Evolutionary conservation across 30 jellyfish, hydroid and myxozoan genomes (phyloP).

Genomic region (Aurelia sp.): DNA sequence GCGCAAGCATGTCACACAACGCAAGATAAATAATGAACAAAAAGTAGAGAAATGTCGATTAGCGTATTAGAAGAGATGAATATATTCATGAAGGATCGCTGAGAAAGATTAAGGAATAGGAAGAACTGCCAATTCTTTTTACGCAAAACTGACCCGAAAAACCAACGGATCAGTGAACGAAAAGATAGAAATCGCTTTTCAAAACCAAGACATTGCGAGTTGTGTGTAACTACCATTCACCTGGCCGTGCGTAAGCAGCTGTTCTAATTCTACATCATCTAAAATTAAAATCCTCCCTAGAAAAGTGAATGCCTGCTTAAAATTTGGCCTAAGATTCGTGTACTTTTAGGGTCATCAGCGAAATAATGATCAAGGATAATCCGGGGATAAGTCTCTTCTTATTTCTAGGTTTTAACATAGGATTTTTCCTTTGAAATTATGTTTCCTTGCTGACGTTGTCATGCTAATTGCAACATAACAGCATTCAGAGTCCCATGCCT

Average conservation of each 20-base stretch:
- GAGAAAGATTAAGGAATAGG: constrained; percentile 53
- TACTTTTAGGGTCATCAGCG: constrained; percentile 55
- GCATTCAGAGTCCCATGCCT: too few relatives aligned
- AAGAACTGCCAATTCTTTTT: constrained; percentile 33
- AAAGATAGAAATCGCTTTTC: constrained; percentile 50
- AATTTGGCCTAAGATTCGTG: constrained; percentile 18
- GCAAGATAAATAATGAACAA: constrained; percentile 35
- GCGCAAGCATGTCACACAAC: background rate
- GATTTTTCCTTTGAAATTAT: constrained; percentile 36
- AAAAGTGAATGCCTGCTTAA: constrained; percentile 57
- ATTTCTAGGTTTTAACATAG: constrained; percentile 35
- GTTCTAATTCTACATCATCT: constrained; percentile 36
- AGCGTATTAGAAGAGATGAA: constrained; percentile 41
- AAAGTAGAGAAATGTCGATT: constrained; percentile 36
- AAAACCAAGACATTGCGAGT: constrained; percentile 35
- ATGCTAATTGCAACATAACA: constrained; percentile 25
- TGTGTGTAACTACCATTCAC: constrained; percentile 34
- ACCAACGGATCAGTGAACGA: constrained; percentile 60
- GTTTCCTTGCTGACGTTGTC: constrained; percentile 11
- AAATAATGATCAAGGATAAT: constrained; percentile 48
- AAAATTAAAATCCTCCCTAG: constrained; percentile 47
- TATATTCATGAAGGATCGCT: constrained; percentile 56
- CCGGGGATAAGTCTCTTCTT: constrained; percentile 56
- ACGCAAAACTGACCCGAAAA: constrained; percentile 49
- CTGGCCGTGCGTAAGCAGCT: constrained; percentile 52